Evolutionary conservation across 2,797 vertebrate genomes (phyloP).

Genomic region (Lepidocolaptes lacrymiger): DNA sequence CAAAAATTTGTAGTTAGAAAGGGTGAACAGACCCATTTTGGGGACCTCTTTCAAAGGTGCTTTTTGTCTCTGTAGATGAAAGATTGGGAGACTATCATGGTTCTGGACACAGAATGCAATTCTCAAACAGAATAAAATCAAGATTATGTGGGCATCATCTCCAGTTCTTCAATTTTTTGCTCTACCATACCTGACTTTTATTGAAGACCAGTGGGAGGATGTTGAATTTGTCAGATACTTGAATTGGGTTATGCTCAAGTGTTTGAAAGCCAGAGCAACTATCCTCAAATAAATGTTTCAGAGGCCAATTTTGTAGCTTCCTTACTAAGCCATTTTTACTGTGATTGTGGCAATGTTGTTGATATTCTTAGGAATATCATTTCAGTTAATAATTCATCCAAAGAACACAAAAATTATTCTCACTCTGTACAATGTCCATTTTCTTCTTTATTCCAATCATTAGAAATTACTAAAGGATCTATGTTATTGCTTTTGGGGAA

Average conservation of each 20-base stretch:
- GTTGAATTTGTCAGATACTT: not conserved
- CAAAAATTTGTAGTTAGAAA: not conserved
- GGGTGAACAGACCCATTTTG: not conserved
- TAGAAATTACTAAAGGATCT: not conserved
- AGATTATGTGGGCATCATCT: not conserved
- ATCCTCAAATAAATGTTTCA: not conserved
- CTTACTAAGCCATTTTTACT: not conserved
- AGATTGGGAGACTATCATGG: not conserved
- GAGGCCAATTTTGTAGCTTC: not conserved
- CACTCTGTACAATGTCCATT: not conserved
- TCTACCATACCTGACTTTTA: not conserved
- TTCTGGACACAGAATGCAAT: not conserved
- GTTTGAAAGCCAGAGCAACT: not conserved
- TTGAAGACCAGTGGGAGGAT: not conserved
- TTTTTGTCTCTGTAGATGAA: not conserved
- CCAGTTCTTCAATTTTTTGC: not conserved
- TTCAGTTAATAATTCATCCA: not conserved
- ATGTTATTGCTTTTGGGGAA: not conserved
- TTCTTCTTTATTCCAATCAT: not conserved
- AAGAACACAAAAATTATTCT: conserved; percentile 13
- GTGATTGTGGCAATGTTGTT: not conserved
- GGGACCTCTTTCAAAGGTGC: not conserved
- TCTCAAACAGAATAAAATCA: not conserved
- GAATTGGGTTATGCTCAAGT: not conserved
- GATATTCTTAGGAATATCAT: not conserved